Conservation (phyloP, 2,888 invertebrate genomes). For the Notodonta dromedarius region DNA sequence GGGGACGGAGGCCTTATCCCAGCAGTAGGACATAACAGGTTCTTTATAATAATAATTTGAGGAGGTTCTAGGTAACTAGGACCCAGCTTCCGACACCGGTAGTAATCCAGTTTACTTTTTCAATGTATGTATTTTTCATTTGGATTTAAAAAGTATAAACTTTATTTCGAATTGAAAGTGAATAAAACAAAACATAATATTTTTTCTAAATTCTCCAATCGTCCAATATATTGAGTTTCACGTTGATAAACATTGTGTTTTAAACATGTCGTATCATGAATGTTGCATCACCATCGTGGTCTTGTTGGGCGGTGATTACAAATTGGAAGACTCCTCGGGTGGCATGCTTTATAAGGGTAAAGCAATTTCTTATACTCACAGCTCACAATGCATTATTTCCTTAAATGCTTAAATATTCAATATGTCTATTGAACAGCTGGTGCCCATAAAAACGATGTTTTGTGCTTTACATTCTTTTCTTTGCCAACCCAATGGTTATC, state of each 20-base stretch:
- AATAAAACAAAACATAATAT: too few relatives aligned
- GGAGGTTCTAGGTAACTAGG: too few relatives aligned
- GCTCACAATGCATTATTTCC: not conserved
- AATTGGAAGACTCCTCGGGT: not conserved
- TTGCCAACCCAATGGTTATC: not conserved
- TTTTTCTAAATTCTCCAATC: not conserved
- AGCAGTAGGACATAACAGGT: too few relatives aligned
- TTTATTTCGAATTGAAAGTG: too few relatives aligned
- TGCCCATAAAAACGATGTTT: not conserved
- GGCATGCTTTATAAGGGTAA: not conserved
- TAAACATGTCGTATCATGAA: slow-evolving; percentile 12
- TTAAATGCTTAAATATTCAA: not conserved
- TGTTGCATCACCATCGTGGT: slow-evolving; percentile 8
- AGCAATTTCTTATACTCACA: not conserved
- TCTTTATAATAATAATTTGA: too few relatives aligned
- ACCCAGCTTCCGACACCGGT: too few relatives aligned
- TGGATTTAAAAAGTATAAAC: too few relatives aligned
- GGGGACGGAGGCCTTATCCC: too few relatives aligned
- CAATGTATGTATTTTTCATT: too few relatives aligned
- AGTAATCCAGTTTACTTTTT: too few relatives aligned
- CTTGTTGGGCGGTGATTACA: slow-evolving; percentile 9
- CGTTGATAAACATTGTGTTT: slow-evolving; percentile 20
- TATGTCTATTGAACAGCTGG: not conserved
- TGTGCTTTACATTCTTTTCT: not conserved
- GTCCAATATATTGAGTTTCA: slow-evolving; percentile 12